phyloP scores from a whole-genome alignment of 1,140 invertebrate genomes.

The Tetramorium parvispinum region DNA sequence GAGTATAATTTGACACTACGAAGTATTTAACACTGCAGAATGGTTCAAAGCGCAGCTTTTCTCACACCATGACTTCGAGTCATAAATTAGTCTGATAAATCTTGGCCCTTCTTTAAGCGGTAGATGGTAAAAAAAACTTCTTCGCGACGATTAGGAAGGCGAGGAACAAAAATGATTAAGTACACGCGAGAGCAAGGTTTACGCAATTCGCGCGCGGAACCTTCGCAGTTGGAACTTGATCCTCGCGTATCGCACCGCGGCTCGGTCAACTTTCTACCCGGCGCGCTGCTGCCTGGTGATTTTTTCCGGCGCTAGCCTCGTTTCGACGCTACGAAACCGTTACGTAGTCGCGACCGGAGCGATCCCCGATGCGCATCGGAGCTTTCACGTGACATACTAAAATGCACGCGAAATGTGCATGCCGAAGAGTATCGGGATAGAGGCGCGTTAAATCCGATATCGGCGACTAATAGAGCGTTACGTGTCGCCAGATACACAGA shows the following conservation, averaged over 20 bases:
- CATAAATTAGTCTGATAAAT: neutral
- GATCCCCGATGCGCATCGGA: conserved; percentile 61
- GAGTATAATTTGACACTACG: no score
- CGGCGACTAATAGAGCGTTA: conserved; percentile 46
- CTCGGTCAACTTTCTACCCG: conserved; percentile 69
- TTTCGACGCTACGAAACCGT: conserved; percentile 71
- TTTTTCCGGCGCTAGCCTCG: conserved; percentile 69
- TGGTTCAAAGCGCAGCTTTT: neutral
- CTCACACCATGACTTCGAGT: neutral
- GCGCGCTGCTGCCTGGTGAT: conserved; percentile 47
- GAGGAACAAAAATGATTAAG: neutral
- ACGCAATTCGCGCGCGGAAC: neutral
- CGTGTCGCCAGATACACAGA: neutral
- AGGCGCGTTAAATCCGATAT: conserved; percentile 7
- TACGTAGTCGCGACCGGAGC: conserved; percentile 49
- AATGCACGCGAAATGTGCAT: conserved; percentile 62
- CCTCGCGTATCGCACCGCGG: conserved; percentile 35
- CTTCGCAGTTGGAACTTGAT: conserved; percentile 50
- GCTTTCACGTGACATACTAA: conserved; percentile 75
- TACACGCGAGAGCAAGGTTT: neutral
- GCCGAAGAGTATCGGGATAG: neutral
- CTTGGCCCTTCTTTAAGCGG: neutral
- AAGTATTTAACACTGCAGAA: no score
- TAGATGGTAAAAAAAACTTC: neutral
- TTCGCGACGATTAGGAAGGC: neutral